These are phyloP conservation scores for Drosophila bifasciata DNA, from an alignment of 1,140 invertebrate species.

Conservation along the genomic window DNA sequence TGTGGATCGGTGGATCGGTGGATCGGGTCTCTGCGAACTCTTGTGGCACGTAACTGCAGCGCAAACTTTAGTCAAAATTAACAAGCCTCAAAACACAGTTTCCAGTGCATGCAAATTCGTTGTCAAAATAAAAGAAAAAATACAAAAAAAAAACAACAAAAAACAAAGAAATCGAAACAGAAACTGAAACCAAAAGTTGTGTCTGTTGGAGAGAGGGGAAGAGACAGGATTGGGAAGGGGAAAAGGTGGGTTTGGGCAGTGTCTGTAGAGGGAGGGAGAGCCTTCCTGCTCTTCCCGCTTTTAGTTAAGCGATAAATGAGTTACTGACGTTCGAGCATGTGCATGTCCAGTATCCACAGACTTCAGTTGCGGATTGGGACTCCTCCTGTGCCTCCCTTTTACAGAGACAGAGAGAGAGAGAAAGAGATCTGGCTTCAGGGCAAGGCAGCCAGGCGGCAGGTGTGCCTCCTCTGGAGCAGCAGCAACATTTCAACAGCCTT, in stretches of 20 bases:
- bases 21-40: slow-evolving; percentile 2
- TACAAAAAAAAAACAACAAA: slow-evolving; percentile 43
- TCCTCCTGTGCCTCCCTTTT: slow-evolving; percentile 6
- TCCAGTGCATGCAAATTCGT: slow-evolving; percentile 82
- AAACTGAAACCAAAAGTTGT: slow-evolving; percentile 28
- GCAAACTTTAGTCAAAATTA: slow-evolving; percentile 75
- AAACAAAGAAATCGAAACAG: slow-evolving; percentile 35
- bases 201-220: neutral
- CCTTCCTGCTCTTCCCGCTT: neutral
- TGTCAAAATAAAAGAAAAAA: slow-evolving; percentile 67
- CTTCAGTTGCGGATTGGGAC: slow-evolving; percentile 34
- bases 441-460: slow-evolving; percentile 7
- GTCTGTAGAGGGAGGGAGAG: neutral
- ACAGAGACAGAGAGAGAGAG: neutral
- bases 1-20: slow-evolving; percentile 31
- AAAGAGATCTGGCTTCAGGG: slow-evolving; percentile 4
- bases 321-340: slow-evolving; percentile 76
- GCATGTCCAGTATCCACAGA: slow-evolving; percentile 69
- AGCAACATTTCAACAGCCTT: slow-evolving; percentile 80
- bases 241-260: neutral
- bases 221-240: accelerated
- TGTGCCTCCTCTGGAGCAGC: slow-evolving; percentile 38
- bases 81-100: slow-evolving; percentile 82
- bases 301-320: slow-evolving; percentile 80
- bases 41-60: slow-evolving; percentile 55